Conservation (phyloP, 2,888 invertebrate genomes). For the Caenorhabditis sulstoni region DNA sequence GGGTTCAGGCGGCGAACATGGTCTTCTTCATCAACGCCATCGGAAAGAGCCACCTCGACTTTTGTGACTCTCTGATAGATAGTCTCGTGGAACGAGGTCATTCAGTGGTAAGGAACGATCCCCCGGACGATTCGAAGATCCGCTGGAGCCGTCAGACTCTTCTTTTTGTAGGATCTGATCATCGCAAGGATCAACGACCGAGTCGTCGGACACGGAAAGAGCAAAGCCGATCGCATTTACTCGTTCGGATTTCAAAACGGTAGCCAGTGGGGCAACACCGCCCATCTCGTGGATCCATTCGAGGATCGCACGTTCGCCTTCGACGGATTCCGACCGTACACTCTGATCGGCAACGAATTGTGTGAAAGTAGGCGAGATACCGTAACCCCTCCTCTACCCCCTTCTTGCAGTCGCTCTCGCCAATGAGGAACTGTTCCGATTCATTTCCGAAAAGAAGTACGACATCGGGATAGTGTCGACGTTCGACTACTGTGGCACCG, state of each 20-base stretch:
- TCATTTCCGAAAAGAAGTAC: conserved; percentile 54
- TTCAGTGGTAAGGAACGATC: conserved; percentile 53
- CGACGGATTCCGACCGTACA: conserved; percentile 33
- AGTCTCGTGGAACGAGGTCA: conserved; percentile 57
- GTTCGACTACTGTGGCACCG: conserved; percentile 59
- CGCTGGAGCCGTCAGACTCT: too few species aligned
- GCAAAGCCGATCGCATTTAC: conserved; percentile 38
- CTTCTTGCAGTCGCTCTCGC: conserved; percentile 42
- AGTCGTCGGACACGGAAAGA: conserved; percentile 38
- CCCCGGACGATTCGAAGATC: not conserved
- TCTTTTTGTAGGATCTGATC: conserved; percentile 29
- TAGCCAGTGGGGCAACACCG: conserved; percentile 31
- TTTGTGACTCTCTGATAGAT: conserved; percentile 55
- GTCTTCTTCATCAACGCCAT: conserved; percentile 55
- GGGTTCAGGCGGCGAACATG: conserved; percentile 24
- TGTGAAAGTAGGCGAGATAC: conserved; percentile 37
- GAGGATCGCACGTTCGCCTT: conserved; percentile 14
- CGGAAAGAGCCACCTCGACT: conserved; percentile 66
- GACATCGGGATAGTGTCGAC: conserved; percentile 54
- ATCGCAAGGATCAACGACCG: conserved; percentile 39
- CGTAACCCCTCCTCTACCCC: not conserved
- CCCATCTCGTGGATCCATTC: conserved; percentile 29
- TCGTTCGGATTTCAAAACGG: conserved; percentile 28
- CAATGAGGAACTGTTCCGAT: conserved; percentile 48
- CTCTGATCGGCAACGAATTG: conserved; percentile 24